A percentile compares a stretch with the other conserved stretches of the same genome.
Evolutionary conservation across 2,888 invertebrate species (phyloP).

Genomic region (Hedya salicella): DNA sequence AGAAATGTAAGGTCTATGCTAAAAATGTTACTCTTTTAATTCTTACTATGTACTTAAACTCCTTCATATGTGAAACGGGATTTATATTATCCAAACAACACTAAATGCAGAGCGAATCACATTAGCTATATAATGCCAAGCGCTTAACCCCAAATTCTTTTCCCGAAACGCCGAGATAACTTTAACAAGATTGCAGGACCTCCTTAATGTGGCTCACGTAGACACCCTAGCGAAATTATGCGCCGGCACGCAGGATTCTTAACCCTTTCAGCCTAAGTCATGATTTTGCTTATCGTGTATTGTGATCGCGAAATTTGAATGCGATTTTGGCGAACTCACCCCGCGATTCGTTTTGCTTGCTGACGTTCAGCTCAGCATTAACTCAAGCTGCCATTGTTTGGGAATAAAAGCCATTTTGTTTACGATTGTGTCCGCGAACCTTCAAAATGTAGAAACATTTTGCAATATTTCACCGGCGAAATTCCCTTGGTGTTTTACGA

Average conservation of each 20-base stretch:
- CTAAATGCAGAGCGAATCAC: not conserved
- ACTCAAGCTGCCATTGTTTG: slow-evolving; percentile 38
- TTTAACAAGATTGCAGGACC: slow-evolving; percentile 15
- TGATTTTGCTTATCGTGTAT: slow-evolving; percentile 82
- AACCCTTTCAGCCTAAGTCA: slow-evolving; percentile 80
- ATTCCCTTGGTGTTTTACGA: slow-evolving; percentile 51
- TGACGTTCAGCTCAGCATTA: slow-evolving; percentile 34
- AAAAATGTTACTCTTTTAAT: no score
- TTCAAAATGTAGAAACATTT: slow-evolving; percentile 21
- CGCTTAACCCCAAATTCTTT: slow-evolving; percentile 14
- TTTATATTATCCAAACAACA: not conserved
- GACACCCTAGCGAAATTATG: slow-evolving; percentile 77
- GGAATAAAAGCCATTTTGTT: slow-evolving; percentile 56
- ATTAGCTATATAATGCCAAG: not conserved
- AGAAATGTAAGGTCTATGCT: no score
- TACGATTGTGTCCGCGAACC: slow-evolving; percentile 56
- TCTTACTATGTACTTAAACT: no score
- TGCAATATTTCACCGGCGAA: slow-evolving; percentile 9
- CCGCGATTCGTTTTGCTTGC: slow-evolving; percentile 62
- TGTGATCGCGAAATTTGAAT: slow-evolving; percentile 80
- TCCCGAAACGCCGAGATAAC: slow-evolving; percentile 14
- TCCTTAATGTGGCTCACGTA: slow-evolving; percentile 53
- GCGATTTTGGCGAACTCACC: slow-evolving; percentile 73
- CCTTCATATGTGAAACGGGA: not conserved
- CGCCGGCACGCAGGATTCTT: slow-evolving; percentile 79